Conservation (phyloP, 1,140 invertebrate species). For the Papilio machaon region DNA sequence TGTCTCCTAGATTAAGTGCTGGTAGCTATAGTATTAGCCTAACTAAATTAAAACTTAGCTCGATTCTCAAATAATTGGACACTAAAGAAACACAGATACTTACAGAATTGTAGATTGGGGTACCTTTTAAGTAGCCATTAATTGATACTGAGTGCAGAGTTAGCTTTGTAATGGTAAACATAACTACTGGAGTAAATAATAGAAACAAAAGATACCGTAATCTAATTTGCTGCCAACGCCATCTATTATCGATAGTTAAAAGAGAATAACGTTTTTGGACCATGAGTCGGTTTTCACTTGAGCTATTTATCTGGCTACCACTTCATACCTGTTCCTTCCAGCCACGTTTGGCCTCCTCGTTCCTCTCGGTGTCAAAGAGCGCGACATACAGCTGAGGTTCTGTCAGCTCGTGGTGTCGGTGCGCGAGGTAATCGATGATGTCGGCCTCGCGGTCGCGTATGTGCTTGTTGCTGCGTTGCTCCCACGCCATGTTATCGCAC, state of each 20-base stretch:
- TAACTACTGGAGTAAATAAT: too few species aligned
- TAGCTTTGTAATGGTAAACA: too few species aligned
- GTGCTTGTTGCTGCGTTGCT: slow-evolving; percentile 67
- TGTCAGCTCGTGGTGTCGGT: slow-evolving; percentile 64
- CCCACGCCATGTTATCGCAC: slow-evolving; percentile 72
- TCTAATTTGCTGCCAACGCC: background rate
- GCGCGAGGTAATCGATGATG: slow-evolving; percentile 63
- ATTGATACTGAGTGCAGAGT: too few species aligned
- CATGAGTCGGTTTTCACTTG: too few species aligned
- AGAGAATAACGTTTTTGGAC: too few species aligned
- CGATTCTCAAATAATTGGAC: too few species aligned
- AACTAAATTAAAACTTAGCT: too few species aligned
- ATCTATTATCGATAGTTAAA: background rate
- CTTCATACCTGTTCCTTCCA: slow-evolving; percentile 74
- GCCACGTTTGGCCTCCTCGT: slow-evolving; percentile 76
- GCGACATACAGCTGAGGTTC: slow-evolving; percentile 66
- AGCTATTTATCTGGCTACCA: background rate
- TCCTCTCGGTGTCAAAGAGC: slow-evolving; percentile 79
- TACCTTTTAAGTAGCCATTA: too few species aligned
- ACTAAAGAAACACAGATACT: too few species aligned
- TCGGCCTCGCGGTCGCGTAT: slow-evolving; percentile 75
- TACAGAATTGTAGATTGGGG: too few species aligned
- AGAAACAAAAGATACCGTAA: background rate
- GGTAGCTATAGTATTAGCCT: slow-evolving; percentile 7
- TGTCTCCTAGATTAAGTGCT: slow-evolving; percentile 53